Conservation (phyloP, 1,140 invertebrate genomes). For the Hyles euphorbiae region DNA sequence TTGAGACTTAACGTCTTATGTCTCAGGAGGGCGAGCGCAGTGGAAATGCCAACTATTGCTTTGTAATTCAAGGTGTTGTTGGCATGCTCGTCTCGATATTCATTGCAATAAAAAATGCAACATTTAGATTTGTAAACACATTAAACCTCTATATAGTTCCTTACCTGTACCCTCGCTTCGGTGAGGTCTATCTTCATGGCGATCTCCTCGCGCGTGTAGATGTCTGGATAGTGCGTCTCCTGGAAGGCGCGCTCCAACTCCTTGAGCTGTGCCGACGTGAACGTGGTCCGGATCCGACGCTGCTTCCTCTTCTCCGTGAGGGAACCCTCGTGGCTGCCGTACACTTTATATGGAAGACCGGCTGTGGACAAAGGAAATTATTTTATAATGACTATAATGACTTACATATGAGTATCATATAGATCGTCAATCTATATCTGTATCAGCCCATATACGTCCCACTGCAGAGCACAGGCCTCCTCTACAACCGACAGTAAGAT, state of each 20-base stretch:
- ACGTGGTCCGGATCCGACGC: constrained; percentile 95
- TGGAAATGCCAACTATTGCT: too few species aligned
- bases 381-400: neutral
- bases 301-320: constrained; percentile 94
- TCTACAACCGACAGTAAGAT: too few species aligned
- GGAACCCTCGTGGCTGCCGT: constrained; percentile 86
- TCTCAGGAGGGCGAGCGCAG: too few species aligned
- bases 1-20: too few species aligned
- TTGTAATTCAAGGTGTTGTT: too few species aligned
- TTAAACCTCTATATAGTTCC: too few species aligned
- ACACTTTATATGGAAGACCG: constrained; percentile 91
- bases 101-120: neutral
- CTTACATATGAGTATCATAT: constrained; percentile 6
- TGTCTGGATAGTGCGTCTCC: constrained; percentile 99
- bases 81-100: too few species aligned
- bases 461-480: too few species aligned
- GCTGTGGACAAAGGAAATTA: constrained; percentile 71
- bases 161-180: constrained; percentile 97
- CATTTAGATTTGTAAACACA: neutral
- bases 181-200: constrained; percentile 98
- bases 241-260: constrained; percentile 97
- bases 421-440: too few species aligned
- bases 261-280: constrained; percentile 96
- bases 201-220: constrained; percentile 99
- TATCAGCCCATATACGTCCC: too few species aligned